Evolutionary conservation across 2,888 invertebrate species (phyloP), one percentile per base, ranked within the genome.

Genomic region (Hypselothyrea guttata): DNA sequence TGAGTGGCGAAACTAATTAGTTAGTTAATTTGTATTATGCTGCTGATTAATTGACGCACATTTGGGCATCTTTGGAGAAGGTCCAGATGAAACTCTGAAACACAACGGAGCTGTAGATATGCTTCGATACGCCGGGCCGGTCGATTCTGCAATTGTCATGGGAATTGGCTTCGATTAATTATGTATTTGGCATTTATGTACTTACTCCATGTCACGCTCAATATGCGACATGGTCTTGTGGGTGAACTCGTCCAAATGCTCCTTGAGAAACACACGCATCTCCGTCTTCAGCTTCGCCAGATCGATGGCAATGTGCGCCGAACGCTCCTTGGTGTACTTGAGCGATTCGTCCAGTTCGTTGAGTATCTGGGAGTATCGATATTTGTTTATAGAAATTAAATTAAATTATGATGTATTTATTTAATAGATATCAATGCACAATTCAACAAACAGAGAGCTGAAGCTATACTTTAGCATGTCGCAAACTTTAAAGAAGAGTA

Each of bases 151-250:
- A 56, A 57, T 35, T 3, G 11, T 7, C 9, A 13, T 18, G 4
- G 13, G 18, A 7, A 8, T 15, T 34, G 8, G 11, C n/a, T 7
- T 15, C 22, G 12, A 9, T 7, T 31, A 12, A 15, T 41, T 41
- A n/a, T 11, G 28, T 9, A 7, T 28, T 8, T 15, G 8, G 9
- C 15, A 38, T 27, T 16, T 12, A 38, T 27, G 12, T 12, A 78
- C 88, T 71, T 62, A 90, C 89, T 88, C 87, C 90, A 90, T 90
- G 74, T 90, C 90, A 8, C 90, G 74, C 45, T 90, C 89, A 31
- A 90, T 87, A 45, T 90, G 89, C 1, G 90, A 90, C 75, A 90
- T 81, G 30, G 87, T 89, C 62, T 88, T 89, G 59, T 88, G 88
- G 9, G 89, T 88, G 46, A 90, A 90, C 68, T 90, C 90, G 60